Conservation (phyloP, 2,888 invertebrate species). For the Drosophila kambysellisi region DNA sequence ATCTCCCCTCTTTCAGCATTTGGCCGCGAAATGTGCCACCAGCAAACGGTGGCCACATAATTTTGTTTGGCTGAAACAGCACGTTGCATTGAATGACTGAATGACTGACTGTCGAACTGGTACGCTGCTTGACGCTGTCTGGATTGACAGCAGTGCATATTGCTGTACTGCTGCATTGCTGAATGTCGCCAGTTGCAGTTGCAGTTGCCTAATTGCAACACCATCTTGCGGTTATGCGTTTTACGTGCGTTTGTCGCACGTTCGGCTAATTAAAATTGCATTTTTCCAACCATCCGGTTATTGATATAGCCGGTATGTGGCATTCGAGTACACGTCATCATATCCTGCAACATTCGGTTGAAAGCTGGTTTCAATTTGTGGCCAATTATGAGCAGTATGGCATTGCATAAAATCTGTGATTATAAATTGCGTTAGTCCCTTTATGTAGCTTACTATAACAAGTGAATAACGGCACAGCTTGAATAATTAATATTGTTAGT, state of each 20-base stretch:
- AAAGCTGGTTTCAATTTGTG: conserved; percentile 9
- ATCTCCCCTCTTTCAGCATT: not conserved
- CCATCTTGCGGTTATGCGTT: conserved; percentile 76
- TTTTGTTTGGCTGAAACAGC: conserved; percentile 72
- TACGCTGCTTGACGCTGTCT: conserved; percentile 11
- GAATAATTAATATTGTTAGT: not conserved
- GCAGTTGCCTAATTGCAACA: conserved; percentile 72
- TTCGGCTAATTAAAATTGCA: conserved; percentile 77
- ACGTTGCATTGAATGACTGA: conserved; percentile 40
- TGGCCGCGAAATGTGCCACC: conserved; percentile 54
- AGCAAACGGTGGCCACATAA: conserved; percentile 69
- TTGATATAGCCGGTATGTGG: conserved; percentile 49
- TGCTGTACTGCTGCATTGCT: not conserved
- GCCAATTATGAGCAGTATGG: conserved; percentile 21
- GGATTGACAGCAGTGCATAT: conserved; percentile 4
- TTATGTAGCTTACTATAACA: not conserved
- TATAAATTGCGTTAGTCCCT: not conserved
- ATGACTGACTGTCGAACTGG: conserved; percentile 23
- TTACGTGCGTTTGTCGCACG: conserved; percentile 74
- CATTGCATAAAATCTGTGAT: not conserved
- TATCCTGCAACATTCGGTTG: not conserved
- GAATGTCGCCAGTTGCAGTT: conserved; percentile 25
- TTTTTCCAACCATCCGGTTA: conserved; percentile 59
- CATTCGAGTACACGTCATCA: conserved; percentile 34
- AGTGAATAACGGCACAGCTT: not conserved